Evolutionary conservation across 2,888 invertebrate genomes (phyloP).

Genomic region (Nowickia ferox): DNA sequence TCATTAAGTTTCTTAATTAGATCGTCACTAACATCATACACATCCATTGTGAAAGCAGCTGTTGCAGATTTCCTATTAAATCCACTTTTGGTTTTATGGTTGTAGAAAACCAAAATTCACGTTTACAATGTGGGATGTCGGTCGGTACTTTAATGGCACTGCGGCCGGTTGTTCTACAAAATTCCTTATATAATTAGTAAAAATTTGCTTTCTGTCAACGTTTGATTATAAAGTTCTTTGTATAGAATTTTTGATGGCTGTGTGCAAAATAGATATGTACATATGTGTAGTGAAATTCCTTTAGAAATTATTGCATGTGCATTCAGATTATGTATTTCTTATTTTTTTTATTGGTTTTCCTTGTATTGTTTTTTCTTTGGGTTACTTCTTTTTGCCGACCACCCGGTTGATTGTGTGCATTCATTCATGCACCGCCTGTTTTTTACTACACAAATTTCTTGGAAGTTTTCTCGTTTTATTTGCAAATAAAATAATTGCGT

Average conservation of each 20-base stretch:
- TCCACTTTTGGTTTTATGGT: neutral
- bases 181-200: slow-evolving; percentile 60
- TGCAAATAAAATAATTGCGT: neutral
- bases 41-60: slow-evolving; percentile 77
- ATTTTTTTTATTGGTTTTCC: slow-evolving; percentile 20
- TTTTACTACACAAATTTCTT: slow-evolving; percentile 41
- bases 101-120: slow-evolving; percentile 24
- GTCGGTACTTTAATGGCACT: slow-evolving; percentile 35
- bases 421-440: slow-evolving; percentile 68
- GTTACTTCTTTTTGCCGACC: slow-evolving; percentile 56
- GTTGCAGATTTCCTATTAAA: neutral
- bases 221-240: neutral
- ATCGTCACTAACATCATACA: slow-evolving; percentile 82
- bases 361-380: slow-evolving; percentile 52
- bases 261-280: neutral
- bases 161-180: slow-evolving; percentile 30
- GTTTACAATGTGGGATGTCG: slow-evolving; percentile 54
- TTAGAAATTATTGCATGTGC: slow-evolving; percentile 40
- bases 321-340: slow-evolving; percentile 32
- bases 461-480: neutral
- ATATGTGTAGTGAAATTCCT: slow-evolving; percentile 7
- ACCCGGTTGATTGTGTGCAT: slow-evolving; percentile 61
- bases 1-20: slow-evolving; percentile 80
- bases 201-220: neutral
- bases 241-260: slow-evolving; percentile 1